Evolutionary conservation across 2,113 vertebrate genomes (phyloP).

Genomic region (Myotis lucifugus): DNA sequence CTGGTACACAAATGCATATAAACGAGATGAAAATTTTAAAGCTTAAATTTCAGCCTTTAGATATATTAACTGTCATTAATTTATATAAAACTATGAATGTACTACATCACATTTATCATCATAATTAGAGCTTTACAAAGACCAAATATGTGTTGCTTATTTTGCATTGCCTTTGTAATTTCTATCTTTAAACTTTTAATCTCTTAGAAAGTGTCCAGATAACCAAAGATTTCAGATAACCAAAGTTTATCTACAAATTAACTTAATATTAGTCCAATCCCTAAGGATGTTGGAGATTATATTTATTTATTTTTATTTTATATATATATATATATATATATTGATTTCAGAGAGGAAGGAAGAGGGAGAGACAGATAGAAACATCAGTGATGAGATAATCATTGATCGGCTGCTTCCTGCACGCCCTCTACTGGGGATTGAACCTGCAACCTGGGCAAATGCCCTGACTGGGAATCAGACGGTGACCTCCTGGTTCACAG

Average conservation of each 20-base stretch:
- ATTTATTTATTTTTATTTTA: not conserved
- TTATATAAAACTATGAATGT: not conserved
- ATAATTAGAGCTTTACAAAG: not conserved
- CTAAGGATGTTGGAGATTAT: not conserved
- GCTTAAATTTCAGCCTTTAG: not conserved
- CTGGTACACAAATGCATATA: not conserved
- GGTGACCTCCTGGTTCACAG: too few relatives aligned
- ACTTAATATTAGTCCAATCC: not conserved
- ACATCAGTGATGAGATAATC: too few relatives aligned
- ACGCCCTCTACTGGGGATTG: too few relatives aligned
- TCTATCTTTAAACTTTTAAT: not conserved
- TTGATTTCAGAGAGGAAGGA: too few relatives aligned
- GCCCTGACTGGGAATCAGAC: too few relatives aligned
- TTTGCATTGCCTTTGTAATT: not conserved
- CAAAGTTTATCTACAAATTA: not conserved
- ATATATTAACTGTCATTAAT: not conserved
- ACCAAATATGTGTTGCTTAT: not conserved
- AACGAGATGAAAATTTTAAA: not conserved
- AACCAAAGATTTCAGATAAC: conserved; percentile 8
- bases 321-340: too few relatives aligned
- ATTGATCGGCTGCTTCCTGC: too few relatives aligned
- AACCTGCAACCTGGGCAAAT: too few relatives aligned
- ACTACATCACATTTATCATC: not conserved
- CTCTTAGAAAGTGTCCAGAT: not conserved
- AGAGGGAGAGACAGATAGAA: too few relatives aligned